Evolutionary conservation across 2,888 invertebrate species (phyloP).

Genomic region (Dasysyrphus tricinctus): DNA sequence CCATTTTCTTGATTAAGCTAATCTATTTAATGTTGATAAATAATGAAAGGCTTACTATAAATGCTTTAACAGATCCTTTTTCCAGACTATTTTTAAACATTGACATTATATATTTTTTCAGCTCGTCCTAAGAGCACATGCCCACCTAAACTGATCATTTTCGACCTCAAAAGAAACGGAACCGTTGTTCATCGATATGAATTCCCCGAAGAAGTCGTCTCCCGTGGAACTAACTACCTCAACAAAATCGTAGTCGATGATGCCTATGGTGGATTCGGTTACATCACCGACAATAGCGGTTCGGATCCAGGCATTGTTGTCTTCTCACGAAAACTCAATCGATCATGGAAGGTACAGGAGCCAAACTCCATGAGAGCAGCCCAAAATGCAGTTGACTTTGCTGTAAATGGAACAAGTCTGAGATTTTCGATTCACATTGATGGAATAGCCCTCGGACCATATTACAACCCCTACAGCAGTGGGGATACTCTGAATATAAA

Average conservation of each 20-base stretch:
- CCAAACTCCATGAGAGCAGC: constrained; percentile 87
- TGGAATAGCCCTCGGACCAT: constrained; percentile 89
- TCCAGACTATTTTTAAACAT: no score
- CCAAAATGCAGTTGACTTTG: constrained; percentile 85
- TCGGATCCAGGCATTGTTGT: constrained; percentile 89
- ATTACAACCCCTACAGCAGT: constrained; percentile 82
- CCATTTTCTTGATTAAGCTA: no score
- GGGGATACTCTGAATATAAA: constrained; percentile 72
- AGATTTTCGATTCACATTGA: constrained; percentile 87
- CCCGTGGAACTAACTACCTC: constrained; percentile 86
- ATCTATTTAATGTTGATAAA: no score
- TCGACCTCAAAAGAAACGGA: constrained; percentile 87
- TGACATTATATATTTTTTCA: neutral
- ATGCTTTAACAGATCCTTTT: no score
- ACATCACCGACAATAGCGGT: constrained; percentile 89
- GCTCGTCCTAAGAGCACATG: constrained; percentile 85
- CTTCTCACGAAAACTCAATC: constrained; percentile 86
- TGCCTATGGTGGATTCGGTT: constrained; percentile 87
- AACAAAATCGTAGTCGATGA: constrained; percentile 90
- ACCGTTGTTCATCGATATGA: constrained; percentile 85
- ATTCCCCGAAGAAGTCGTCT: constrained; percentile 86
- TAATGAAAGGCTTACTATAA: no score
- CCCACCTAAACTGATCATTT: constrained; percentile 88
- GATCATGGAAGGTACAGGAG: constrained; percentile 89
- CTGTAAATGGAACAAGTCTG: constrained; percentile 86